A percentile compares a stretch with the other conserved stretches of the same genome.
Conservation (phyloP, 2,113 vertebrate species). For the Sander vitreus region DNA sequence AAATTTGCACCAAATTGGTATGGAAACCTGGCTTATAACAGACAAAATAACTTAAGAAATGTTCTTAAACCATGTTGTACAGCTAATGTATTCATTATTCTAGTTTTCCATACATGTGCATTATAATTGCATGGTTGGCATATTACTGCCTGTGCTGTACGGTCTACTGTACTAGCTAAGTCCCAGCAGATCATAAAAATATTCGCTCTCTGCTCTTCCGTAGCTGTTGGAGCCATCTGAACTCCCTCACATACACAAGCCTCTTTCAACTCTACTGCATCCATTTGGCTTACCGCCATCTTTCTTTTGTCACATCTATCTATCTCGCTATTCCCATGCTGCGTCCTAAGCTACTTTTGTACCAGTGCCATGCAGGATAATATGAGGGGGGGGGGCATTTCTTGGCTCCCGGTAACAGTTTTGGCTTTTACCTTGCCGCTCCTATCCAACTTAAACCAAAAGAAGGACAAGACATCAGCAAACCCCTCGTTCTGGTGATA, state of each 20-base stretch:
- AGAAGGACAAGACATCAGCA: constrained; percentile 36
- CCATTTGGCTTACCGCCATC: constrained; percentile 64
- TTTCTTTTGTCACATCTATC: constrained; percentile 62
- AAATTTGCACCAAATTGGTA: background rate
- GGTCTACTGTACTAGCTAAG: background rate
- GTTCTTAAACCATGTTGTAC: background rate
- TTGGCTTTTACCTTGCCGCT: background rate
- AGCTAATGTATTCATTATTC: background rate
- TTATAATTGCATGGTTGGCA: background rate
- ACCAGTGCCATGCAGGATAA: constrained; percentile 55
- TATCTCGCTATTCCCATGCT: constrained; percentile 56
- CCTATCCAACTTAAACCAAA: constrained; percentile 33
- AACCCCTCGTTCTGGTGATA: background rate
- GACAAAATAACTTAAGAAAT: background rate
- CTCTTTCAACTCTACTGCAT: constrained; percentile 57
- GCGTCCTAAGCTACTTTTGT: constrained; percentile 55
- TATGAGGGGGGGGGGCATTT: constrained; percentile 17
- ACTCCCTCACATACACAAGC: constrained; percentile 9
- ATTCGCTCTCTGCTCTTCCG: background rate
- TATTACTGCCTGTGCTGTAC: background rate
- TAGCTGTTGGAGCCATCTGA: constrained; percentile 42
- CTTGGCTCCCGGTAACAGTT: constrained; percentile 25
- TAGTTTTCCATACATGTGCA: background rate
- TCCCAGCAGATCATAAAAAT: constrained; percentile 37
- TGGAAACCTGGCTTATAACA: background rate